Evolutionary conservation across 2,113 vertebrate genomes (phyloP).

Genomic region (Sinocyclocheilus anophthalmus): DNA sequence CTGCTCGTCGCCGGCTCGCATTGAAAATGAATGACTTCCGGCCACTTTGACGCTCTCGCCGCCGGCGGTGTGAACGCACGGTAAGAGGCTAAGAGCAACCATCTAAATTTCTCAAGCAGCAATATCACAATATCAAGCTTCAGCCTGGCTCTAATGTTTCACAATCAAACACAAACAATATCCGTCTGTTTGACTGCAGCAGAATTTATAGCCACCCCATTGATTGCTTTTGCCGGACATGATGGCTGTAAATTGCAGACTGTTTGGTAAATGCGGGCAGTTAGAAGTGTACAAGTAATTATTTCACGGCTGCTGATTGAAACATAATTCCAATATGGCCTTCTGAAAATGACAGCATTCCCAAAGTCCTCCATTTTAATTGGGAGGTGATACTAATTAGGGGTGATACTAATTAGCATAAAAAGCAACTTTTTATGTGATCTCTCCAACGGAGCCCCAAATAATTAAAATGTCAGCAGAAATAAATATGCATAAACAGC

Average conservation of each 20-base stretch:
- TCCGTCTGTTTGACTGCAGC: constrained; percentile 56
- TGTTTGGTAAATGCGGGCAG: constrained; percentile 60
- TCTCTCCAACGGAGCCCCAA: constrained; percentile 43
- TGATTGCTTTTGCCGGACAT: constrained; percentile 63
- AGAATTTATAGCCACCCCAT: constrained; percentile 61
- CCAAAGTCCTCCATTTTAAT: constrained; percentile 59
- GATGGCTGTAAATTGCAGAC: constrained; percentile 59
- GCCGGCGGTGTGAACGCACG: too few species aligned
- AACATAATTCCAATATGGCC: constrained; percentile 57
- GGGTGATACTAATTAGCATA: not conserved
- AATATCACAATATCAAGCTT: constrained; percentile 27
- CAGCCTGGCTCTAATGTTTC: constrained; percentile 47
- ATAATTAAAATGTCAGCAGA: constrained; percentile 58
- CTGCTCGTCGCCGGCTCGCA: too few species aligned
- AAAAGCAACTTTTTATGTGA: constrained; percentile 41
- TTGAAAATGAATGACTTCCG: too few species aligned
- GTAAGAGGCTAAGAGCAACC: constrained; percentile 44
- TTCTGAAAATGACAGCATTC: constrained; percentile 57
- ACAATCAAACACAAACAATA: constrained; percentile 61
- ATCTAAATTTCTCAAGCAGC: constrained; percentile 61
- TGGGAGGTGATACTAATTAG: constrained; percentile 59
- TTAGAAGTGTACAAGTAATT: constrained; percentile 61
- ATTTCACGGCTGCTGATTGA: constrained; percentile 59
- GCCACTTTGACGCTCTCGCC: too few species aligned
- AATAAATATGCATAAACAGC: constrained; percentile 58